phyloP scores from a whole-genome alignment of 1,140 invertebrate genomes.

The Antheraea mylitta region DNA sequence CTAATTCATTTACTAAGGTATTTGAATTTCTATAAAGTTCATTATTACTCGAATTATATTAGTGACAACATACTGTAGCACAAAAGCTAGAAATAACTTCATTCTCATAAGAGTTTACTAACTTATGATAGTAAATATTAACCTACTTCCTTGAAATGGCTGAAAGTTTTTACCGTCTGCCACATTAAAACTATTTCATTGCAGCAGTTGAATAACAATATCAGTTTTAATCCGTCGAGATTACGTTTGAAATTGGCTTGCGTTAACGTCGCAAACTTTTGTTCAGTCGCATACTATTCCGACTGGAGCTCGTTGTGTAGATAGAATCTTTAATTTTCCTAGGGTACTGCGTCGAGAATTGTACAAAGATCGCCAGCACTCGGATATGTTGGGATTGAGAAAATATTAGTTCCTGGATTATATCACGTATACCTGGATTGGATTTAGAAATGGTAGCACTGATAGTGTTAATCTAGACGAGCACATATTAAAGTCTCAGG shows the following conservation, averaged over 20 bases:
- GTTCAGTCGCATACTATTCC: background rate
- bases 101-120: background rate
- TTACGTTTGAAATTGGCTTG: background rate
- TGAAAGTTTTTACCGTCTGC: background rate
- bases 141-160: background rate
- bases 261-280: background rate
- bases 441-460: background rate
- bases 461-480: background rate
- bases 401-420: background rate
- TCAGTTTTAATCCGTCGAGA: background rate
- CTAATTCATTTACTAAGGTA: too few relatives aligned
- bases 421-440: background rate
- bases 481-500: too few relatives aligned
- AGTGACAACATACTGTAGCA: background rate
- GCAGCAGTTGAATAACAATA: background rate
- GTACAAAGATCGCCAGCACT: background rate
- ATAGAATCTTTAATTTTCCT: constrained; percentile 3
- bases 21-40: too few relatives aligned
- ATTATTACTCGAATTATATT: background rate
- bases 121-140: background rate
- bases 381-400: background rate
- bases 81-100: background rate
- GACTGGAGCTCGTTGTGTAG: background rate
- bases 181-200: background rate
- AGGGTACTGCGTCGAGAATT: background rate